phyloP scores from a whole-genome alignment of 2,888 invertebrate genomes.

The Notodonta ziczac region DNA sequence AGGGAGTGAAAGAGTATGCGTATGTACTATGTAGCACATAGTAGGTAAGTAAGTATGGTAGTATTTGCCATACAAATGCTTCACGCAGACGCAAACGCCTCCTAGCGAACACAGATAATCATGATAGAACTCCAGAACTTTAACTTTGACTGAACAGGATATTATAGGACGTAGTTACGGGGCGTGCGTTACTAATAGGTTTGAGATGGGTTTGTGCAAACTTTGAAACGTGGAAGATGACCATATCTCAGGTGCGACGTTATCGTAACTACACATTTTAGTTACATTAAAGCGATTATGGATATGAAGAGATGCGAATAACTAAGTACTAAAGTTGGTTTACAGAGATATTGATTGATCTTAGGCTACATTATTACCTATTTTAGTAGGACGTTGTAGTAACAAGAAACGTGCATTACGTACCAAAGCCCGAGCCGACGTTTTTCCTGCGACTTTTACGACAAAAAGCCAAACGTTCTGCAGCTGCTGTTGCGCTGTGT shows the following conservation, averaged over 20 bases:
- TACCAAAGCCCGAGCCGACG: neutral
- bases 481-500: slow-evolving; percentile 2
- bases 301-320: too few relatives aligned
- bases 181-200: neutral
- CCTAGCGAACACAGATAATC: neutral
- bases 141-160: too few relatives aligned
- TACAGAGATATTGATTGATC: too few relatives aligned
- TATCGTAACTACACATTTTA: neutral
- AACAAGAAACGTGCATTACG: too few relatives aligned
- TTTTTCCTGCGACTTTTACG: slow-evolving; percentile 1
- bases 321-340: too few relatives aligned
- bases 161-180: neutral
- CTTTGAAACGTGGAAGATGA: neutral
- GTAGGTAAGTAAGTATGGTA: too few relatives aligned
- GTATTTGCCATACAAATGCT: too few relatives aligned
- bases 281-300: too few relatives aligned
- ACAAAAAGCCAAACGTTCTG: neutral
- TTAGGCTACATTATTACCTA: too few relatives aligned
- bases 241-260: neutral
- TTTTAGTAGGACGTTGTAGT: too few relatives aligned
- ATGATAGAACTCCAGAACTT: neutral
- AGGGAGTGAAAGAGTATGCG: neutral
- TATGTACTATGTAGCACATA: too few relatives aligned
- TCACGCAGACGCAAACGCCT: too few relatives aligned
- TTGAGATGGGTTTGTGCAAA: neutral